These are phyloP conservation scores for Drymonia ruficornis DNA, from an alignment of 2,888 invertebrate genomes.

Conservation along the genomic window DNA sequence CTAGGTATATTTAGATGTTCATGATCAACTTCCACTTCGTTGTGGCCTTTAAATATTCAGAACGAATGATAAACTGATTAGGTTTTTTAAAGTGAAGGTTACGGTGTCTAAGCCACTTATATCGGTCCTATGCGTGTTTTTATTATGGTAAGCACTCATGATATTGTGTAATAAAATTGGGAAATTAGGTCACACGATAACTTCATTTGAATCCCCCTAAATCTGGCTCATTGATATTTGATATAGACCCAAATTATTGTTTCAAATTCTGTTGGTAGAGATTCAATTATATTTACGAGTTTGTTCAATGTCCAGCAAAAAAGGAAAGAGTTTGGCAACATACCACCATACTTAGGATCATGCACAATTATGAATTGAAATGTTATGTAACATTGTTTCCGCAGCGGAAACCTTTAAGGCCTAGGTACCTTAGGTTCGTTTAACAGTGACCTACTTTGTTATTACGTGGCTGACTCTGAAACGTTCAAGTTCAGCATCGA, in stretches of 20 bases:
- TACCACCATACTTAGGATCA: neutral
- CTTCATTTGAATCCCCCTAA: constrained; percentile 8
- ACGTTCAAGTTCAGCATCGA: constrained; percentile 31
- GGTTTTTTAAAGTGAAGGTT: constrained; percentile 35
- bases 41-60: constrained; percentile 44
- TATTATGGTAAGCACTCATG: neutral
- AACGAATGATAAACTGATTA: constrained; percentile 42
- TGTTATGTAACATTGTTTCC: neutral
- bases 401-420: neutral
- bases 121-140: no score
- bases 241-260: constrained; percentile 28
- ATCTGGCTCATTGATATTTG: constrained; percentile 12
- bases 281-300: no score
- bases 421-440: constrained; percentile 9
- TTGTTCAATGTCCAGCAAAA: no score
- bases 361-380: no score
- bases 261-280: constrained; percentile 11
- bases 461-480: constrained; percentile 8
- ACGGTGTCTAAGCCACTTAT: neutral
- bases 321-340: neutral
- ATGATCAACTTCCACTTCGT: constrained; percentile 48
- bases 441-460: constrained; percentile 19
- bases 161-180: constrained; percentile 12
- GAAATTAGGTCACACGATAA: constrained; percentile 17
- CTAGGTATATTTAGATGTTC: constrained; percentile 50